A percentile compares a stretch with the other conserved stretches of the same genome.
Conservation (phyloP, 2,888 invertebrate species). For the Drosophila buzzatii region DNA sequence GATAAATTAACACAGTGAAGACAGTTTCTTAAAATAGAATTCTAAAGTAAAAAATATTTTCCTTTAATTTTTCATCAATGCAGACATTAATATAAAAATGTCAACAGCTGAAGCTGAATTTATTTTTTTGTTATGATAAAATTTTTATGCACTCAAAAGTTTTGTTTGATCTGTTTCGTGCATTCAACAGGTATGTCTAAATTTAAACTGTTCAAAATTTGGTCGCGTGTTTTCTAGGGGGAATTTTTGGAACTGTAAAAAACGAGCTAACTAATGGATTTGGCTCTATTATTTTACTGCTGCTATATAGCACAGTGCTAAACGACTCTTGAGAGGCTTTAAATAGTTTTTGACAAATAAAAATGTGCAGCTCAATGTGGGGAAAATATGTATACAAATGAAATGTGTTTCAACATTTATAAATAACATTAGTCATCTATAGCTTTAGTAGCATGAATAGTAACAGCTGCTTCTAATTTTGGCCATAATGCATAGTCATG, state of each 20-base stretch:
- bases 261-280: constrained; percentile 13
- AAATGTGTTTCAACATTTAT: background rate
- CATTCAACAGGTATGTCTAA: constrained; percentile 39
- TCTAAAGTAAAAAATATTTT: background rate
- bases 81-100: constrained; percentile 10
- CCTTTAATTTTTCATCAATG: background rate
- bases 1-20: background rate
- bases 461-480: background rate
- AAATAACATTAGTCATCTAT: background rate
- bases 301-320: no score
- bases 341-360: no score
- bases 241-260: background rate
- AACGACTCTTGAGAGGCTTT: background rate
- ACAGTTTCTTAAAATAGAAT: background rate
- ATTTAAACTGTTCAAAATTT: constrained; percentile 31
- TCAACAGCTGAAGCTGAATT: constrained; percentile 16
- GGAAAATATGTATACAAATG: no score
- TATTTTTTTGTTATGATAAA: constrained; percentile 8
- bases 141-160: constrained; percentile 1
- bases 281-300: constrained; percentile 1
- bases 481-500: background rate
- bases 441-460: background rate
- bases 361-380: no score
- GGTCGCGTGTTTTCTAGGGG: background rate
- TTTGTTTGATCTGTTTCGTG: background rate